Percentiles rank a stretch among this genome's conserved stretches.
Evolutionary conservation across 2,888 invertebrate genomes (phyloP).

Genomic region (Chydorus sphaericus): DNA sequence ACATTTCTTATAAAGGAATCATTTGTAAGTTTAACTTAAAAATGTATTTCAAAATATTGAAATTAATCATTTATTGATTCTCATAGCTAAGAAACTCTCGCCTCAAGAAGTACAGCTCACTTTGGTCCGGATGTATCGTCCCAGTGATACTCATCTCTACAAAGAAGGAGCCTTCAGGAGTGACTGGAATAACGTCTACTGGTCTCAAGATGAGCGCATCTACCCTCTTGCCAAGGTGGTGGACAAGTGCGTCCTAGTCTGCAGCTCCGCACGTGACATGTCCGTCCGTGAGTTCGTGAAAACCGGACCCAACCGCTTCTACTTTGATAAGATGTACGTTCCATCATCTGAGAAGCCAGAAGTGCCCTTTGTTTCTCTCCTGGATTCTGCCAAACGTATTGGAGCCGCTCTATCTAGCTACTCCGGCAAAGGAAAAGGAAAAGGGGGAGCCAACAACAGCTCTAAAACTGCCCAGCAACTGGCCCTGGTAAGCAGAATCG

Average conservation of each 20-base stretch:
- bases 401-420: slow-evolving; percentile 41
- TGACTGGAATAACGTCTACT: slow-evolving; percentile 59
- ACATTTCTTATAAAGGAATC: slow-evolving; percentile 34
- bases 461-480: slow-evolving; percentile 22
- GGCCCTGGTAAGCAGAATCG: no score
- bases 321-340: slow-evolving; percentile 54
- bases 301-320: slow-evolving; percentile 51
- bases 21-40: not conserved
- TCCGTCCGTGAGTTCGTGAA: slow-evolving; percentile 43
- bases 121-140: slow-evolving; percentile 54
- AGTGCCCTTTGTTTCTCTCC: no score
- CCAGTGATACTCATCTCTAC: slow-evolving; percentile 54
- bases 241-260: slow-evolving; percentile 53
- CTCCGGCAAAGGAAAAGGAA: not conserved
- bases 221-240: slow-evolving; percentile 32
- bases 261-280: slow-evolving; percentile 42
- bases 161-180: slow-evolving; percentile 39
- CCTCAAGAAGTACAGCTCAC: slow-evolving; percentile 45
- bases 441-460: no score
- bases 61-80: not conserved
- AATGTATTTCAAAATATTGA: no score
- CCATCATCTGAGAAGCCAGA: slow-evolving; percentile 45
- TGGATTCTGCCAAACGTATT: no score
- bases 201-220: slow-evolving; percentile 41
- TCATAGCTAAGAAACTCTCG: slow-evolving; percentile 25